Conservation (phyloP, 2,797 vertebrate species). For the Oreortyx pictus region DNA sequence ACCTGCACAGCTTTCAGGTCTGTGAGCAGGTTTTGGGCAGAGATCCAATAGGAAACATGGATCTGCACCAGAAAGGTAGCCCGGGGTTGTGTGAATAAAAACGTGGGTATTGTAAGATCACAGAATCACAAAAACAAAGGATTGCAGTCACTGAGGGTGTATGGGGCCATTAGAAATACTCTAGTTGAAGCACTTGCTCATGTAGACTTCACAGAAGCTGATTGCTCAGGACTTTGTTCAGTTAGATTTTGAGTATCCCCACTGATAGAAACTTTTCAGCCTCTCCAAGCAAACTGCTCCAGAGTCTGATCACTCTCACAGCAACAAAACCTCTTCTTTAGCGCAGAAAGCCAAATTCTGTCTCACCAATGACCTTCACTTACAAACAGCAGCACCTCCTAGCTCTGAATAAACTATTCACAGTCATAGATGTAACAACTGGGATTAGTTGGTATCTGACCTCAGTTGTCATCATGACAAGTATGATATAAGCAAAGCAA, state of each 20-base stretch:
- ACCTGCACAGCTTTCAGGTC: neutral
- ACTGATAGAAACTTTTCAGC: neutral
- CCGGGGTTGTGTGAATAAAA: neutral
- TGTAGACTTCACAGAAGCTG: neutral
- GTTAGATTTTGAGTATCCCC: neutral
- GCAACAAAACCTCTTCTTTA: neutral
- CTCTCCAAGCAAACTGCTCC: neutral
- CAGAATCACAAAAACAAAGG: neutral
- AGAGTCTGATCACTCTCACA: neutral
- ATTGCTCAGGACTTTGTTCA: neutral
- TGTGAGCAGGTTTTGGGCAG: neutral
- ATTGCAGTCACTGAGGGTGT: neutral
- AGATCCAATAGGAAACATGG: neutral
- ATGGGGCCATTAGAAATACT: fast-evolving
- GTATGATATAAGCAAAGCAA: neutral
- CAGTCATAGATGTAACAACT: fast-evolving
- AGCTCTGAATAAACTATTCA: neutral
- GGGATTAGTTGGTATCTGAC: neutral
- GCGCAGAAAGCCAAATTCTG: neutral
- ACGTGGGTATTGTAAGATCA: neutral
- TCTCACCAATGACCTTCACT: neutral
- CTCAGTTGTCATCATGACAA: neutral
- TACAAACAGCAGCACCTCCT: neutral
- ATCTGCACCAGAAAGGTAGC: neutral
- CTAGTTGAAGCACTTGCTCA: neutral